Evolutionary conservation across 2,797 vertebrate species (phyloP), one percentile per base, ranked within the genome.

Genomic region (Enoplosus armatus): DNA sequence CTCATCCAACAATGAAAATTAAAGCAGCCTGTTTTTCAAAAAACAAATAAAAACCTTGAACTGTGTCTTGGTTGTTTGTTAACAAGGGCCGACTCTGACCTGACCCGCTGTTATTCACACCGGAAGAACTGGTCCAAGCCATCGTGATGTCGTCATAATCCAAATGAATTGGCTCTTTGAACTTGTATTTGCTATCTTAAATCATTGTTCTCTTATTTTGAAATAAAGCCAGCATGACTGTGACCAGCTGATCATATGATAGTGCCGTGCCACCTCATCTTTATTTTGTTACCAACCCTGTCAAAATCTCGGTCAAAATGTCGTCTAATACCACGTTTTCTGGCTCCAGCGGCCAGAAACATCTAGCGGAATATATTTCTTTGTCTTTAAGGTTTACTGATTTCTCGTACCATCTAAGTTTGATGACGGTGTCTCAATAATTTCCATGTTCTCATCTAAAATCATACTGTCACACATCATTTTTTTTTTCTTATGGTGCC

Each of bases 21-120:
- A 93, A 93, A 89, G 58, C 41, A 50, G 71, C 33, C 75, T 80
- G 83, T 87, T 93, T 92, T 92, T 83, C 45, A 65, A 78, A 67
- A 61, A 86, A 73, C 62, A 43, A 43, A 43, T n/a, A n/a, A n/a
- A 43, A 61, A 16, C 1, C 0, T 55, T 48, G 8, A 68, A 33
- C 24, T 26, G 48, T 71, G 71, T 85, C 14, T 47, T 72, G 63
- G 15, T 67, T 68, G 3, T 62, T 64, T 64, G 18, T 58, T 56
- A 26, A 62, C 5, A 22, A 5, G 14, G 0, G 50, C 4, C 7
- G 0, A 37, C 7, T 56, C 1, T 48, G 3, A 47, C 7, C 6
- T 35, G 48, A 55, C 9, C 6, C 4, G 1, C 1, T n/a, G 5
- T 37, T 31, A 39, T 45, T 43, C 18, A 48, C 27, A 54, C 3